Evolutionary conservation across 1,140 invertebrate genomes (phyloP).

Genomic region (Euwallacea fornicatus): DNA sequence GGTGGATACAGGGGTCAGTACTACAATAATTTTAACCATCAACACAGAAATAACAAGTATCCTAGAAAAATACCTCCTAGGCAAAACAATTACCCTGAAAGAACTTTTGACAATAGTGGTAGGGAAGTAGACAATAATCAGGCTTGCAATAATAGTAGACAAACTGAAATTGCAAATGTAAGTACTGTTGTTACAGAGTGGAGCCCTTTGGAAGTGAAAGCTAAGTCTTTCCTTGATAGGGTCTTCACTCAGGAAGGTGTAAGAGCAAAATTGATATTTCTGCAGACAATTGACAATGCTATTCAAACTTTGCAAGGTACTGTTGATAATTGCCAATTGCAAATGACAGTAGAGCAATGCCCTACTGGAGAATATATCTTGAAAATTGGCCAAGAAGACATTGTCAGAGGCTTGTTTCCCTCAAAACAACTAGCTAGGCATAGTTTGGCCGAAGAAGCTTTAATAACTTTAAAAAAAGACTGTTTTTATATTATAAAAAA

Average conservation of each 20-base stretch:
- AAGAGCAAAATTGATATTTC: slow-evolving; percentile 32
- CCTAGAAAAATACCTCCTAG: neutral
- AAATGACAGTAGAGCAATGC: slow-evolving; percentile 17
- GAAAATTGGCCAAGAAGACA: slow-evolving; percentile 33
- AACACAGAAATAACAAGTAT: neutral
- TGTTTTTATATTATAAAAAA: slow-evolving; percentile 42
- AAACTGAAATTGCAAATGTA: neutral
- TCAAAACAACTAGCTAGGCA: slow-evolving; percentile 39
- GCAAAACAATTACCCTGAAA: neutral
- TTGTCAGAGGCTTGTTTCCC: slow-evolving; percentile 29
- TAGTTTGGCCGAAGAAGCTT: slow-evolving; percentile 33
- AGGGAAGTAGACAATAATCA: slow-evolving; percentile 15
- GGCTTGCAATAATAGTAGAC: neutral
- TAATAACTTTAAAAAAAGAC: slow-evolving; percentile 39
- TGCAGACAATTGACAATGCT: slow-evolving; percentile 22
- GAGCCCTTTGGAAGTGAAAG: slow-evolving; percentile 28
- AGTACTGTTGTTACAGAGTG: neutral
- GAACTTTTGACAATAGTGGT: slow-evolving; percentile 27
- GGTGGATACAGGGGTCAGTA: neutral
- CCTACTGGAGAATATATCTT: slow-evolving; percentile 23
- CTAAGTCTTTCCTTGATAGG: slow-evolving; percentile 19
- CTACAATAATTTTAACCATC: neutral
- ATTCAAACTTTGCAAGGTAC: slow-evolving; percentile 18
- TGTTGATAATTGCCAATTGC: slow-evolving; percentile 21
- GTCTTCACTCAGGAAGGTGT: slow-evolving; percentile 29